A percentile compares a stretch with the other conserved stretches of the same genome.
Evolutionary conservation across 1,140 invertebrate species (phyloP).

Genomic region (Limonius californicus): DNA sequence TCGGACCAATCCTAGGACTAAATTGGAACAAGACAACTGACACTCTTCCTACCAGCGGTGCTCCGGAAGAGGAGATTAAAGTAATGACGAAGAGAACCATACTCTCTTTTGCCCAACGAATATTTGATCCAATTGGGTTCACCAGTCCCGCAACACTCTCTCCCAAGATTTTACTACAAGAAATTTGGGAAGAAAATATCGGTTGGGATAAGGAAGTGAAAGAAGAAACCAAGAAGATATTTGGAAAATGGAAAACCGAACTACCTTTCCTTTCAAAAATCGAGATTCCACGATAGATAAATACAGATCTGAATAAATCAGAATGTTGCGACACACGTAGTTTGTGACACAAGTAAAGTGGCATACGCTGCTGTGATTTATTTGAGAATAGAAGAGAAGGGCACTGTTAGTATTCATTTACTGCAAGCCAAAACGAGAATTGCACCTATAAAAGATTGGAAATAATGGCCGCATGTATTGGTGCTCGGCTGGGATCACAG

Average conservation of each 20-base stretch:
- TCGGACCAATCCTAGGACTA: too few relatives aligned
- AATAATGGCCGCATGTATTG: conserved; percentile 15
- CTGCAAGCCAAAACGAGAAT: conserved; percentile 28
- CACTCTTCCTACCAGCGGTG: too few relatives aligned
- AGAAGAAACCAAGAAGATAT: not conserved
- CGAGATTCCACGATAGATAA: conserved; percentile 4
- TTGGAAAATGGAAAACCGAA: not conserved
- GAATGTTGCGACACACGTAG: conserved; percentile 7
- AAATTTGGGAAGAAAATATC: conserved; percentile 1
- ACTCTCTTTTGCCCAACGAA: conserved; percentile 5
- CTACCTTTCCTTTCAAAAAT: not conserved
- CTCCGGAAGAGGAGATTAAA: not conserved
- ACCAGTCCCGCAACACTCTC: not conserved
- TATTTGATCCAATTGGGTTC: conserved; percentile 19
- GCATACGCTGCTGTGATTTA: conserved; percentile 12
- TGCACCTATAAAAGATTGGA: conserved; percentile 28
- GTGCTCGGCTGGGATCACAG: not conserved
- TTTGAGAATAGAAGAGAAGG: not conserved
- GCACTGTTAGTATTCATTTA: not conserved
- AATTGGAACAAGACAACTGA: too few relatives aligned
- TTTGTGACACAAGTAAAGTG: not conserved
- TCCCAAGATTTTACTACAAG: conserved; percentile 12
- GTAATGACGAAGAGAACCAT: conserved; percentile 2
- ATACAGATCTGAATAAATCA: not conserved
- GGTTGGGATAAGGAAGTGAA: conserved; percentile 1